A percentile compares a stretch with the other conserved stretches of the same genome.
phyloP scores from a whole-genome alignment of 2,113 vertebrate genomes.

The Epinephelus fuscoguttatus region DNA sequence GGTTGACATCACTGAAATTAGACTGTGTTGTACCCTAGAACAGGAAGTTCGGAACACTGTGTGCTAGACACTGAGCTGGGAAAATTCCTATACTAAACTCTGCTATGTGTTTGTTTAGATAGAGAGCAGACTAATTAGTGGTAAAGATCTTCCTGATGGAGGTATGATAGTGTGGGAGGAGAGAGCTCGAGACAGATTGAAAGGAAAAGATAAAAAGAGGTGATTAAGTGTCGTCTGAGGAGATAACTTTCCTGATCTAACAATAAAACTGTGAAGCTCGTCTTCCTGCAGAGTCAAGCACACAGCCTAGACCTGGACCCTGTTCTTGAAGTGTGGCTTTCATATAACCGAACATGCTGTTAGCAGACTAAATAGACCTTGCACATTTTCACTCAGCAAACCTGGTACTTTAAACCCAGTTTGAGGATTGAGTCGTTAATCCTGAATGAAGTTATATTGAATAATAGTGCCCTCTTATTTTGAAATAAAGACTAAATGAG shows the following conservation, averaged over 20 bases:
- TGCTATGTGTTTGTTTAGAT: slow-evolving; percentile 52
- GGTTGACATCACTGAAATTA: background rate
- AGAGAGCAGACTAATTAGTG: slow-evolving; percentile 60
- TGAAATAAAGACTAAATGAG: background rate
- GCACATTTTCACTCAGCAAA: background rate
- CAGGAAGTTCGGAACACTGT: background rate
- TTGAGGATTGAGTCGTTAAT: background rate
- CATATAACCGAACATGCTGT: background rate
- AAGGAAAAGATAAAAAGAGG: slow-evolving; percentile 23
- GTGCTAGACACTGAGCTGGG: background rate
- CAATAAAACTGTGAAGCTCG: background rate
- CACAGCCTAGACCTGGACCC: background rate
- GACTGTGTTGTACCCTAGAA: background rate
- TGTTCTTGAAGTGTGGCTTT: background rate
- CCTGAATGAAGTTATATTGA: background rate
- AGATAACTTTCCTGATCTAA: background rate
- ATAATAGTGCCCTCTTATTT: background rate
- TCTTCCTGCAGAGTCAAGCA: background rate
- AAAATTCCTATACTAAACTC: slow-evolving; percentile 23
- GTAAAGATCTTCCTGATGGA: slow-evolving; percentile 62
- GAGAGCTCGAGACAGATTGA: background rate
- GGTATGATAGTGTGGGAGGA: slow-evolving; percentile 16
- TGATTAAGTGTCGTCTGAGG: background rate
- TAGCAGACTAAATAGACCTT: background rate
- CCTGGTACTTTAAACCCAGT: background rate